These are phyloP conservation scores for Suricata suricatta DNA, from an alignment of 2,113 vertebrate genomes.

Conservation along the genomic window DNA sequence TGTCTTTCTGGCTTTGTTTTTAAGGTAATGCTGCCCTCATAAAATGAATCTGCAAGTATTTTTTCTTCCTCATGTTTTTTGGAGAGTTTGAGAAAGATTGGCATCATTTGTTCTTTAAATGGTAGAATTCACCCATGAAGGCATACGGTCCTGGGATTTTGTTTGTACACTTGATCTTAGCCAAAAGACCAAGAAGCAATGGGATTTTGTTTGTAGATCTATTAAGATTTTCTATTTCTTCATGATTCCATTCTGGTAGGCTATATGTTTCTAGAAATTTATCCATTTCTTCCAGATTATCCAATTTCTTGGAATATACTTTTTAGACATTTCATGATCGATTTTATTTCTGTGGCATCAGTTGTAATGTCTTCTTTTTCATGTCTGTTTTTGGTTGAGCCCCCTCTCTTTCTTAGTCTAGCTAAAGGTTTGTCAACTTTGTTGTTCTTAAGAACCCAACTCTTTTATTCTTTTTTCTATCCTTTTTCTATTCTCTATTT, in stretches of 20 bases:
- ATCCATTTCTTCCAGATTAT: constrained; percentile 21
- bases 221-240: constrained; percentile 30
- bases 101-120: background rate
- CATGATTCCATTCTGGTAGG: background rate
- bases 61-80: background rate
- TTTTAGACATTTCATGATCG: background rate
- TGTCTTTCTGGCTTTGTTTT: background rate
- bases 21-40: background rate
- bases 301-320: background rate
- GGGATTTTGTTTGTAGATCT: constrained; percentile 27
- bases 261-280: constrained; percentile 26
- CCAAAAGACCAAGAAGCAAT: background rate
- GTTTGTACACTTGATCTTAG: background rate
- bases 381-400: background rate
- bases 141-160: background rate
- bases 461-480: background rate
- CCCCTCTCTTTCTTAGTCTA: background rate
- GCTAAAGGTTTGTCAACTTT: background rate
- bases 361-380: background rate
- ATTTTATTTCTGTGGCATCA: constrained; percentile 15
- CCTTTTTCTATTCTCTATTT: background rate
- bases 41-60: background rate
- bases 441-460: background rate
- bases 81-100: background rate
- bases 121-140: background rate